A percentile compares a stretch with the other conserved stretches of the same genome.
Evolutionary conservation across 2,113 vertebrate genomes (phyloP).

Genomic region (Climacteris rufus): DNA sequence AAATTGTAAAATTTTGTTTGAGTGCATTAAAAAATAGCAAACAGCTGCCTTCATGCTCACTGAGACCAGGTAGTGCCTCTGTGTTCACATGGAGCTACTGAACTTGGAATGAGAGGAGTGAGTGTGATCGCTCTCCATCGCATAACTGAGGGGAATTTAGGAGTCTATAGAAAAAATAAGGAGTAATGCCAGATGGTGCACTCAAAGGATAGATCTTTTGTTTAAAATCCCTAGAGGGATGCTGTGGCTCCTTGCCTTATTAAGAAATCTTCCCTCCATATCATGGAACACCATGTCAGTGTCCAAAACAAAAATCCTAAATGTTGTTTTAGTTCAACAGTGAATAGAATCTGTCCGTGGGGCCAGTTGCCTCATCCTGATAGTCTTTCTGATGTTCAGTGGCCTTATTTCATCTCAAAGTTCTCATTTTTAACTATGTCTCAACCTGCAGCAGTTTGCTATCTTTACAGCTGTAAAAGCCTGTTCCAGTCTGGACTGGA

Average conservation of each 20-base stretch:
- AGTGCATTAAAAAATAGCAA: neutral
- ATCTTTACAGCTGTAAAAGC: neutral
- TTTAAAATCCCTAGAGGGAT: neutral
- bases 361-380: neutral
- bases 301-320: neutral
- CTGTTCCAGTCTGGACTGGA: neutral
- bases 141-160: neutral
- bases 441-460: neutral
- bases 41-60: neutral
- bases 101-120: neutral
- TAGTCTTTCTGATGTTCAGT: neutral
- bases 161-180: neutral
- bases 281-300: neutral
- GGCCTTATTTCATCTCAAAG: neutral
- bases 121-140: neutral
- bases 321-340: neutral
- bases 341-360: neutral
- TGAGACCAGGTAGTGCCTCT: neutral
- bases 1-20: neutral
- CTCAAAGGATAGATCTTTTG: neutral
- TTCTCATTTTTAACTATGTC: neutral
- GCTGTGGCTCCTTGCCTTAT: neutral
- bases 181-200: neutral
- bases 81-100: neutral
- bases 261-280: neutral